Conservation (phyloP, 2,888 invertebrate genomes). For the Byasa hedistus region DNA sequence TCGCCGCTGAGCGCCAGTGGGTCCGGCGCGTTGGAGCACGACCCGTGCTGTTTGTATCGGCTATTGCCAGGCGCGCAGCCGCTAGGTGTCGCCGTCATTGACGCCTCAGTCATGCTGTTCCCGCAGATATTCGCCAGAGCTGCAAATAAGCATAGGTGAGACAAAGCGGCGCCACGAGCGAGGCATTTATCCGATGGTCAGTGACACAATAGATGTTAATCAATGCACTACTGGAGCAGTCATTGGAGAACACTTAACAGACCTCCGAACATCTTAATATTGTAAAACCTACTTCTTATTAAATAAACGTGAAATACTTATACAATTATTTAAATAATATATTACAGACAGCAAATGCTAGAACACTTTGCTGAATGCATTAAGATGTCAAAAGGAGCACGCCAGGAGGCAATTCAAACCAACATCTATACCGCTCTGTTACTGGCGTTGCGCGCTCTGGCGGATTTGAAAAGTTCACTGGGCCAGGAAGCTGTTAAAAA, state of each 20-base stretch:
- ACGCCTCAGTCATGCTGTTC: conserved; percentile 94
- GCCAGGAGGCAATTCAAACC: conserved; percentile 97
- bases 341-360: conserved; percentile 90
- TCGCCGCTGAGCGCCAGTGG: conserved; percentile 95
- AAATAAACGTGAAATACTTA: not conserved
- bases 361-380: conserved; percentile 98
- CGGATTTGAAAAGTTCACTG: conserved; percentile 90
- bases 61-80: conserved; percentile 88
- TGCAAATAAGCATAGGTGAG: conserved; percentile 92
- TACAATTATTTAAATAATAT: not conserved
- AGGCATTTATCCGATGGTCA: no score
- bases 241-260: no score
- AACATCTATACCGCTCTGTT: conserved; percentile 97
- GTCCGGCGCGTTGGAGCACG: conserved; percentile 97
- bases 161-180: no score
- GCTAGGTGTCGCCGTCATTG: conserved; percentile 97
- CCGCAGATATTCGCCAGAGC: conserved; percentile 97
- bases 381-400: conserved; percentile 92
- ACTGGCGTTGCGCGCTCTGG: conserved; percentile 91
- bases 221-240: no score
- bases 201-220: no score
- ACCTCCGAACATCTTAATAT: not conserved
- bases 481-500: conserved; percentile 95
- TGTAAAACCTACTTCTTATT: not conserved
- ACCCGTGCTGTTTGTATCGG: conserved; percentile 94